phyloP scores from a whole-genome alignment of 2,113 vertebrate genomes.

The Rhea americana region DNA sequence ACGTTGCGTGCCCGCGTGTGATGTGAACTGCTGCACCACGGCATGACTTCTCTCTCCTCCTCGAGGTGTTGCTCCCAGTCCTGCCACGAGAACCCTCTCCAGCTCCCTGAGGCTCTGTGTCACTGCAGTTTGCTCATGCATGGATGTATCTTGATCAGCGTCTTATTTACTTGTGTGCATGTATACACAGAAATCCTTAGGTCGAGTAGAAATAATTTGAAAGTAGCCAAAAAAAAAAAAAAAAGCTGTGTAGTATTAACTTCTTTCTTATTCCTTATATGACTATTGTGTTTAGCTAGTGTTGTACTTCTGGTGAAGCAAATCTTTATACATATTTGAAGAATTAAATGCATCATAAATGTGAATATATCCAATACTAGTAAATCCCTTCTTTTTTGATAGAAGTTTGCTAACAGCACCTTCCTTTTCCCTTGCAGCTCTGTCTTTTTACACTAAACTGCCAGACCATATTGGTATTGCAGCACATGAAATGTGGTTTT shows the following conservation, averaged over 20 bases:
- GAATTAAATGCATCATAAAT: fast-evolving
- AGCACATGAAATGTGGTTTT: not conserved
- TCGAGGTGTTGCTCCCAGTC: no score
- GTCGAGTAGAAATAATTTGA: not conserved
- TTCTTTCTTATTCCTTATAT: not conserved
- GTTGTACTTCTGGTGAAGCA: not conserved
- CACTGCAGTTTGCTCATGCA: not conserved
- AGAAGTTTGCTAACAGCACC: not conserved
- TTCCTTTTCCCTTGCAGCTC: not conserved
- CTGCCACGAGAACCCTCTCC: fast-evolving
- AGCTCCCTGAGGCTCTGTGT: not conserved
- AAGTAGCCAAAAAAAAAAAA: not conserved
- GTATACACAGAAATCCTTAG: not conserved
- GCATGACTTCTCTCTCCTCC: not conserved
- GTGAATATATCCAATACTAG: not conserved
- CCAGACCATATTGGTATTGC: fast-evolving
- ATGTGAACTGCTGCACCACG: fast-evolving
- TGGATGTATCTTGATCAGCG: not conserved
- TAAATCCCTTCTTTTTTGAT: not conserved
- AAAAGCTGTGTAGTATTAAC: not conserved
- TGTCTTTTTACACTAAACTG: not conserved
- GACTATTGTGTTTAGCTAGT: not conserved
- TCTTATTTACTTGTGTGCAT: fast-evolving
- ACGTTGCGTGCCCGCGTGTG: fast-evolving
- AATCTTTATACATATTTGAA: not conserved